Evolutionary conservation across 2,888 invertebrate genomes (phyloP), one percentile per base, ranked within the genome.

Genomic region (Zaprionus lineosus): DNA sequence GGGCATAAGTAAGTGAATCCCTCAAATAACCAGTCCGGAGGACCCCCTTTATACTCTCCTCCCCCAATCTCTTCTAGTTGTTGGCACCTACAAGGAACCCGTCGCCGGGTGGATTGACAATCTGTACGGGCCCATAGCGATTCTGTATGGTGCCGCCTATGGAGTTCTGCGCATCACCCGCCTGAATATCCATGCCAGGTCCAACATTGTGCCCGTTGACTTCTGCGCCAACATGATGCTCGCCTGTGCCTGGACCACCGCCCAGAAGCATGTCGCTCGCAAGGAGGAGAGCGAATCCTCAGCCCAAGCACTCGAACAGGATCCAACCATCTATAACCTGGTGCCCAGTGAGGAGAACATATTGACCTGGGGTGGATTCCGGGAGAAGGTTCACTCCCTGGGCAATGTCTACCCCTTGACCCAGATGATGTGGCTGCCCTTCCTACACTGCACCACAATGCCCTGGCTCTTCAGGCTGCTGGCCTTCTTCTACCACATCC

Each of bases 311-410:
- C n/a, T n/a, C n/a, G n/a, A n/a, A n/a, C n/a, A n/a, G n/a, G 24
- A 33, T 7, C 67, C 85, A 1, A 46, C 71, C 3, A 85, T 87
- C 16, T 97, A 95, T 91, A 97, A 98, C 90, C 96, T 94, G 88
- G 95, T 97, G 1, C 95, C 97, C 0, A 95, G 96, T 0, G 91
- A 92, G 1, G 92, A 95, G 59, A 96, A 97, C 85, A 93, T 94
- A 1, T 90, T 98, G 31, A 94, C 93, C 0, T 98, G 98, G 98
- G 92, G 91, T 0, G 92, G 94, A 36, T 95, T 95, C 76, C 91
- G 40, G 1, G 18, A 55, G 1, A 50, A 50, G 8, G 40, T 78
- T 1, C 2, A 51, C 0, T n/a, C 0, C 0, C 91, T 92, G 55
- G 92, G 93, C 0, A 67, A 89, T 0, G 75, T 89, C 29, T 92